phyloP scores from a whole-genome alignment of 2,113 vertebrate species.

The Bufo gargarizans region DNA sequence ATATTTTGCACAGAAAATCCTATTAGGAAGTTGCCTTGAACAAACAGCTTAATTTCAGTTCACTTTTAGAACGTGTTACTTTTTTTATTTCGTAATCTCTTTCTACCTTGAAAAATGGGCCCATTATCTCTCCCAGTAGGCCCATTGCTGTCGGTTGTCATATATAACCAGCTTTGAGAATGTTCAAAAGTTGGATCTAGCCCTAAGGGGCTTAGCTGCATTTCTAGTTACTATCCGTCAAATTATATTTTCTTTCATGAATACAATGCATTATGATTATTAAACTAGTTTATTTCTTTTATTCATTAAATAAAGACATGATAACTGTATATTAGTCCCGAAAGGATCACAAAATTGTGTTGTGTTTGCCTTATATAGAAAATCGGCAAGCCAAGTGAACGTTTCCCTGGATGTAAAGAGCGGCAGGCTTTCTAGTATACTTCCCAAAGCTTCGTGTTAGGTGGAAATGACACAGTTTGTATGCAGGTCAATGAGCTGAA shows the following conservation, averaged over 20 bases:
- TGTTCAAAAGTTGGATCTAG: constrained; percentile 31
- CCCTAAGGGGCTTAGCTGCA: constrained; percentile 28
- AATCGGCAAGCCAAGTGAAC: neutral
- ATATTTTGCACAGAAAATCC: constrained; percentile 29
- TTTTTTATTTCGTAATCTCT: constrained; percentile 44
- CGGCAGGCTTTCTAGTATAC: neutral
- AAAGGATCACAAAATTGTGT: neutral
- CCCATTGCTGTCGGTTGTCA: constrained; percentile 25
- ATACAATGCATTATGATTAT: constrained; percentile 22
- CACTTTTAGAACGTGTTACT: neutral
- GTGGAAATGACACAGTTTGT: neutral
- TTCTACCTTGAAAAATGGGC: constrained; percentile 42
- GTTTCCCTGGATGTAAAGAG: neutral
- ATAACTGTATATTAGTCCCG: constrained; percentile 2
- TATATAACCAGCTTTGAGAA: constrained; percentile 39
- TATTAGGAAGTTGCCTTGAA: constrained; percentile 22
- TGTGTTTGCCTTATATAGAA: neutral
- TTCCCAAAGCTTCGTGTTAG: neutral
- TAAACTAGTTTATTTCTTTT: neutral
- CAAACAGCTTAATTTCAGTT: constrained; percentile 45
- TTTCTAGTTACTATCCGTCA: constrained; percentile 16
- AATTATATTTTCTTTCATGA: neutral
- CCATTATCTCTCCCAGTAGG: constrained; percentile 47
- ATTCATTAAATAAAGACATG: constrained; percentile 32
- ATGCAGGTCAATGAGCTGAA: neutral